Evolutionary conservation across 2,113 vertebrate genomes (phyloP), one percentile per base, ranked within the genome.

Genomic region (Tenrec ecaudatus): DNA sequence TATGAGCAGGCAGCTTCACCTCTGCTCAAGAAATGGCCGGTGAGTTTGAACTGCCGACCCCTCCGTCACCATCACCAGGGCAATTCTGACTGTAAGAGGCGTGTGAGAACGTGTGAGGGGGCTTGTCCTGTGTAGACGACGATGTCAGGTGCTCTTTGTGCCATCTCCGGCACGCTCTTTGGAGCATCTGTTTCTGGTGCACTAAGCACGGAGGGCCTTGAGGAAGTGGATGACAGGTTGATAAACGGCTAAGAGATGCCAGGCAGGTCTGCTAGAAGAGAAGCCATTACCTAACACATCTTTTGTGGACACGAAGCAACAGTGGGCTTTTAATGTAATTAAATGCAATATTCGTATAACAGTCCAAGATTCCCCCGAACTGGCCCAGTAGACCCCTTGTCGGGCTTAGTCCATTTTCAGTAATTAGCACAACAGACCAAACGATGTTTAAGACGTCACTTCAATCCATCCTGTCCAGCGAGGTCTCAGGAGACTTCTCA

Each of bases 281-380:
- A 88, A 88, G 23, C 53, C 68, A 82, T 53, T 90, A 43, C 23
- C 71, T 36, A 22, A 12, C 12, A 0, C 43, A 27, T 87, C 53
- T 88, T 86, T 85, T 60, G 40, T 0, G 11, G 40, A n/a, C 81
- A 89, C 66, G 66, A 86, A 79, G 84, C 27, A 68, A 71, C 9
- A 60, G 57, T n/a, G 29, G 76, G 73, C 80, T 94, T 93, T 87
- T 82, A 93, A 82, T 20, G 75, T 89, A 95, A 96, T 95, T 93
- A 96, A 95, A 95, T 89, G 83, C 76, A 79, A 93, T 85, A 92
- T 89, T 92, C 86, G 85, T 58, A 68, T 33, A 73, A 83, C 40
- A 31, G 31, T 38, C n/a, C 36, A 94, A 80, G 94, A 64, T 62
- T 89, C 82, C 58, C 86, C 20, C 82, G 79, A 76, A 68, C 7